Percentiles rank a stretch among this genome's conserved stretches.
These are phyloP conservation scores for Stenolophus ochropezus DNA, from an alignment of 2,888 invertebrate species.

Conservation along the genomic window DNA sequence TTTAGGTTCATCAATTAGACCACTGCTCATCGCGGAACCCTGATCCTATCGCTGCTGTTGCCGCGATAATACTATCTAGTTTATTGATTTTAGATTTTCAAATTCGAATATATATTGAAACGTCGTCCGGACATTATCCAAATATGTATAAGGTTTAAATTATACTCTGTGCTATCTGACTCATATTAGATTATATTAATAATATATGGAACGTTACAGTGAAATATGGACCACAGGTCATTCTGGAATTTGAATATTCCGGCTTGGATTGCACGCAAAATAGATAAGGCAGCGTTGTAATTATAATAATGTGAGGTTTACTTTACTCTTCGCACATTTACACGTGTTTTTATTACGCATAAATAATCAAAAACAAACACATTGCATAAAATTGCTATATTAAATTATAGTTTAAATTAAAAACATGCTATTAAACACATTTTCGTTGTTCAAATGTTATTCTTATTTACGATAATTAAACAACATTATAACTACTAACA, in stretches of 20 bases:
- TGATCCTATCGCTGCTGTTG: slow-evolving; percentile 44
- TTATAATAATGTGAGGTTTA: background rate
- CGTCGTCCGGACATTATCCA: background rate
- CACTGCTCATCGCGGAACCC: slow-evolving; percentile 40
- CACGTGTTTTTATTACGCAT: too few relatives aligned
- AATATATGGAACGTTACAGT: slow-evolving; percentile 23
- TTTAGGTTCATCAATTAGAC: slow-evolving; percentile 58
- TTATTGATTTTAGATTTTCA: slow-evolving; percentile 58
- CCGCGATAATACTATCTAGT: slow-evolving; percentile 55
- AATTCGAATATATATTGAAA: slow-evolving; percentile 47
- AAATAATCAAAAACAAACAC: too few relatives aligned
- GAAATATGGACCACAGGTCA: slow-evolving; percentile 26
- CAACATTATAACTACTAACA: too few relatives aligned
- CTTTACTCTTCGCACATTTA: too few relatives aligned
- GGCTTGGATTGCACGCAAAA: background rate
- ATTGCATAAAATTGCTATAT: too few relatives aligned
- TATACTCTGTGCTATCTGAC: slow-evolving; percentile 10
- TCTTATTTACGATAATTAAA: too few relatives aligned
- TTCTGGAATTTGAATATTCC: slow-evolving; percentile 24
- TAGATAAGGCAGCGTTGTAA: background rate
- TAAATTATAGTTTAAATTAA: too few relatives aligned
- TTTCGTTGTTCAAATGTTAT: too few relatives aligned
- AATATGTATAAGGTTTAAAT: slow-evolving; percentile 39
- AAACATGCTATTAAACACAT: too few relatives aligned
- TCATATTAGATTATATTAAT: slow-evolving; percentile 45